Evolutionary conservation across 2,797 vertebrate species (phyloP).

Genomic region (Heliangelus exortis): DNA sequence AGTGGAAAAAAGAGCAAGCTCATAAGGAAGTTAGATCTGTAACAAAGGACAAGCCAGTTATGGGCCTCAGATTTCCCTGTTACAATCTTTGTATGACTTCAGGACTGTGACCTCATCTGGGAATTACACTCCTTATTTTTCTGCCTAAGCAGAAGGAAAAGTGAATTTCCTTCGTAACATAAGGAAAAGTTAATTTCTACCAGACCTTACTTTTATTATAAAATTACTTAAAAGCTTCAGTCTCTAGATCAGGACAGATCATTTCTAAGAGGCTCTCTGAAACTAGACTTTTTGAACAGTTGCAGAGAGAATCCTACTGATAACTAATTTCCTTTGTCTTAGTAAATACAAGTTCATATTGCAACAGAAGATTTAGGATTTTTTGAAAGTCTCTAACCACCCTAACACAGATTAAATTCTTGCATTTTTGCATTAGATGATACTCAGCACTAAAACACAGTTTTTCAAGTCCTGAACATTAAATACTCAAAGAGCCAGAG

Average conservation of each 20-base stretch:
- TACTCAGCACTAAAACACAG: neutral
- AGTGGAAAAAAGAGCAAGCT: fast-evolving
- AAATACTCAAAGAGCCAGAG: neutral
- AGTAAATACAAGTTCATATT: too few relatives aligned
- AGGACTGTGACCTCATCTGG: neutral
- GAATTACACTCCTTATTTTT: neutral
- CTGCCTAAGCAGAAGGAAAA: neutral
- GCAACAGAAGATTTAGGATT: neutral
- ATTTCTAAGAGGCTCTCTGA: neutral
- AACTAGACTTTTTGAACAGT: neutral
- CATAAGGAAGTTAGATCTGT: neutral
- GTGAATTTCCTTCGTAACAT: neutral
- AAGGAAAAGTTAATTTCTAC: neutral
- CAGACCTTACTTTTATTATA: neutral
- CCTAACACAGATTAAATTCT: neutral
- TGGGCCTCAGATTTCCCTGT: neutral
- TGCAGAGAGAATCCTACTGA: neutral
- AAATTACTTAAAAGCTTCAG: neutral
- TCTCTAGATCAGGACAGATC: neutral
- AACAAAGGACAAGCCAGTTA: neutral
- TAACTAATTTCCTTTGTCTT: neutral
- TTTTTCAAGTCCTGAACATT: neutral
- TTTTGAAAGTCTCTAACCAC: neutral
- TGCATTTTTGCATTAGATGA: neutral
- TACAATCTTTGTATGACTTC: neutral